Percentiles rank a stretch among this genome's conserved stretches.
Evolutionary conservation across 2,797 vertebrate species (phyloP).

Genomic region (Petrocephalus schoutedeni): DNA sequence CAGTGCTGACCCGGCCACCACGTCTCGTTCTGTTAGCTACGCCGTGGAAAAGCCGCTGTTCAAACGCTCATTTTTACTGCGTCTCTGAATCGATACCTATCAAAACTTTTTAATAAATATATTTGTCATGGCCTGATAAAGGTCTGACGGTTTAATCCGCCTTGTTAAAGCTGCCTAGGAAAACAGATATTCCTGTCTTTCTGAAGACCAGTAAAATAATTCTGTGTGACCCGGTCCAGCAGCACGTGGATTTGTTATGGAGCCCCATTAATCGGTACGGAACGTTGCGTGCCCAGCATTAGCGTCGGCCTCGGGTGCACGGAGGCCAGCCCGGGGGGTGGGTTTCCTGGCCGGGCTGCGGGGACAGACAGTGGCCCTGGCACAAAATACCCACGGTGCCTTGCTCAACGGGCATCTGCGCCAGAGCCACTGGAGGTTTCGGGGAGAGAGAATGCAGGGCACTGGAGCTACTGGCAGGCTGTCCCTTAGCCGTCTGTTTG

Average conservation of each 20-base stretch:
- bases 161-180: conserved; percentile 45
- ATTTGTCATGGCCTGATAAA: conserved; percentile 64
- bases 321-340: neutral
- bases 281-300: conserved; percentile 47
- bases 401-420: neutral
- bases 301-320: neutral
- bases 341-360: neutral
- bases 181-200: conserved; percentile 44
- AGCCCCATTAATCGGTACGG: conserved; percentile 54
- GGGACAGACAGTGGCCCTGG: conserved; percentile 3
- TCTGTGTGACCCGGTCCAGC: conserved; percentile 53
- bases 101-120: conserved; percentile 67
- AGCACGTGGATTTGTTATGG: conserved; percentile 50
- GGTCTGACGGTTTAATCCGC: conserved; percentile 50
- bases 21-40: conserved; percentile 35
- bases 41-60: conserved; percentile 34
- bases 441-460: neutral
- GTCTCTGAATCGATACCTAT: conserved; percentile 68
- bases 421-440: neutral
- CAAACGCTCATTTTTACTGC: conserved; percentile 63
- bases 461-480: neutral
- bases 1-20: conserved; percentile 6
- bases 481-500: neutral
- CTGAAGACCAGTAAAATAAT: conserved; percentile 51
- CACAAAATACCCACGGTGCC: neutral